Evolutionary conservation across 2,888 invertebrate genomes (phyloP), one percentile per base, ranked within the genome.

Genomic region (Drosophila gaucha): DNA sequence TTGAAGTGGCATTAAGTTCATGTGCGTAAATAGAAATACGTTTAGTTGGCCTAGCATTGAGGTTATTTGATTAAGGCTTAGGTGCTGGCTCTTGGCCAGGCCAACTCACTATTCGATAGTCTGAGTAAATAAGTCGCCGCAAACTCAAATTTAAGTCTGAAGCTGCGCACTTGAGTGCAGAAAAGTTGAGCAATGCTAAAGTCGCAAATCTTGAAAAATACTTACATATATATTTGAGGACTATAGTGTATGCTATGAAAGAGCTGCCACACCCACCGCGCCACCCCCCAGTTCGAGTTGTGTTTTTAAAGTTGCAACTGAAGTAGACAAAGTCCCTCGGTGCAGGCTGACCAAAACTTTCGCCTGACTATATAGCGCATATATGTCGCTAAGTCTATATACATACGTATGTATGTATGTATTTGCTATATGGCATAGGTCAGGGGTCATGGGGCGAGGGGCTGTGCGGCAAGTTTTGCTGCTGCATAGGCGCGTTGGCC

Each of bases 401-500:
- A 43, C 18, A 1, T n/a, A 16, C n/a, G 31, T 35, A 31, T 26
- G 10, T 39, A 22, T 16, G 22, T 12, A 22, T 12, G 36, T 18
- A 30, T 20, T 16, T 12, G 22, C n/a, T n/a, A 10, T 50, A 10
- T 49, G 36, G 31, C 28, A 62, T 62, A 46, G 76, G 51, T 70
- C 64, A 43, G 49, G 26, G 38, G 28, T 36, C 39, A n/a, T n/a
- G n/a, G n/a, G n/a, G 28, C 3, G 28, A 9, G 28, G 28, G 26
- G 18, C 44, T 44, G 16, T 44, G 28, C 28, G 24, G 47, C 77
- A 74, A 65, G 54, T 70, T 55, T 59, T 62, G 58, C 74, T 58
- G 67, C 78, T 68, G 79, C 60, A 78, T 68, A 68, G 75, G 77
- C 78, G 69, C 78, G 64, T 70, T 56, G 76, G 64, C 76, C 76